A percentile compares a stretch with the other conserved stretches of the same genome.
Conservation (phyloP, 2,797 vertebrate species). For the Manis pentadactyla region DNA sequence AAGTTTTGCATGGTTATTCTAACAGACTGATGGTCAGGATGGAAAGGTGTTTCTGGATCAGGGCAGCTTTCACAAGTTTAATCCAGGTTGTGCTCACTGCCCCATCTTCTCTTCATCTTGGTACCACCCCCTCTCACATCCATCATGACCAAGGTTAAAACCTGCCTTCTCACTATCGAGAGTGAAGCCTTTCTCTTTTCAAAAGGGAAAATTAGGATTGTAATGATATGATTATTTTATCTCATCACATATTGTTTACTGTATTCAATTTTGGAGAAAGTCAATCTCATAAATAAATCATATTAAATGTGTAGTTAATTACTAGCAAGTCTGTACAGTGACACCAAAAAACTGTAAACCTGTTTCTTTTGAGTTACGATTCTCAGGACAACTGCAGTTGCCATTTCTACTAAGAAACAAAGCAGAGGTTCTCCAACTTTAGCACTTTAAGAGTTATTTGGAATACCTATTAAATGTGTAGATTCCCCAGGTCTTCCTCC, state of each 20-base stretch:
- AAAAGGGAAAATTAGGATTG: not conserved
- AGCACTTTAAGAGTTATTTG: not conserved
- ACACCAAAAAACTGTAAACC: constrained; percentile 9
- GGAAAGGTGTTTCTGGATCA: not conserved
- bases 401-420: not conserved
- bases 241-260: not conserved
- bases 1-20: not conserved
- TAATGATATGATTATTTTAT: not conserved
- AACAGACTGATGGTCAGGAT: not conserved
- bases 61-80: not conserved
- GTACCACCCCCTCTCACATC: not conserved
- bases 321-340: not conserved
- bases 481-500: not conserved
- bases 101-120: not conserved
- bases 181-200: not conserved
- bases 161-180: not conserved
- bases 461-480: not conserved
- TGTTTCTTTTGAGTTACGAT: constrained; percentile 38
- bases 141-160: not conserved
- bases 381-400: constrained; percentile 7
- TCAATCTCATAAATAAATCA: not conserved
- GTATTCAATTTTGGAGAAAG: constrained; percentile 43
- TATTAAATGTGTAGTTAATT: not conserved
- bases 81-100: not conserved
- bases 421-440: not conserved